phyloP scores from a whole-genome alignment of 2,113 vertebrate genomes.

The Paedocypris sp. region DNA sequence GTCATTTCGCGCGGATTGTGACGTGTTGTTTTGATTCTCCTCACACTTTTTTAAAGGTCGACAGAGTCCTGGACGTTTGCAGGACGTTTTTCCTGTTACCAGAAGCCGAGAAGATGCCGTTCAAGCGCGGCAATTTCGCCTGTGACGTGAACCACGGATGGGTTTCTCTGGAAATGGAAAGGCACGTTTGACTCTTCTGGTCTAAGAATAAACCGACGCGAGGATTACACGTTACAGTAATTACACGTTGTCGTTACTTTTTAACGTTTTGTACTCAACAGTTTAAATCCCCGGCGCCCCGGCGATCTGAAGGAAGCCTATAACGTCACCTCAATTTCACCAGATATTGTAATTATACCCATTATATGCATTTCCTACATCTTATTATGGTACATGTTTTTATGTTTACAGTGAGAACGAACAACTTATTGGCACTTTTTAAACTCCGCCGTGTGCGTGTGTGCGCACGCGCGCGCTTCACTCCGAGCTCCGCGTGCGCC shows the following conservation, averaged over 20 bases:
- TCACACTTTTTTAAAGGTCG: constrained; percentile 38
- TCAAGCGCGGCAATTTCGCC: constrained; percentile 34
- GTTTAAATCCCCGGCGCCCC: constrained; percentile 50
- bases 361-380: no score
- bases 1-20: background rate
- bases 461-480: no score
- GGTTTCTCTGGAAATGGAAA: constrained; percentile 48
- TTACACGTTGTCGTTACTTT: no score
- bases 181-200: constrained; percentile 18
- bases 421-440: no score
- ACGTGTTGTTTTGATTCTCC: background rate
- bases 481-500: no score
- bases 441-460: no score
- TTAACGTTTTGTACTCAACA: constrained; percentile 27
- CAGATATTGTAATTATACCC: constrained; percentile 48
- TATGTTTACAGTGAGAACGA: no score
- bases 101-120: constrained; percentile 44
- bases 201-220: background rate
- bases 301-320: constrained; percentile 62
- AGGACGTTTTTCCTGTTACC: constrained; percentile 55
- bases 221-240: no score
- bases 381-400: no score
- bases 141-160: constrained; percentile 51
- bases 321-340: constrained; percentile 35
- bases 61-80: constrained; percentile 41